Conservation (phyloP, 2,797 vertebrate genomes). For the Balearica regulorum region DNA sequence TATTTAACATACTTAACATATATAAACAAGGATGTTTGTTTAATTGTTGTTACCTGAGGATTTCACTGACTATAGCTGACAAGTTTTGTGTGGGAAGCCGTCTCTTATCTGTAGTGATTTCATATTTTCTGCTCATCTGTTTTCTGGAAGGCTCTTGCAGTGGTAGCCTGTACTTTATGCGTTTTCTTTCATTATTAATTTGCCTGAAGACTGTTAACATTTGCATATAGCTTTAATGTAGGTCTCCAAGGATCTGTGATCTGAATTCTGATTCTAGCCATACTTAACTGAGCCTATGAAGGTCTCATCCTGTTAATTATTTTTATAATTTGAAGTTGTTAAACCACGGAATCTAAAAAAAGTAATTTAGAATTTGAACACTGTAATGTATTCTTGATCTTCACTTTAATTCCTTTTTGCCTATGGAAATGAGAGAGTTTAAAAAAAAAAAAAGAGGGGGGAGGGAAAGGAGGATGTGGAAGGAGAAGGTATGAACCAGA, state of each 20-base stretch:
- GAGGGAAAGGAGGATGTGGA: not conserved
- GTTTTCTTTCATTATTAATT: slow-evolving; percentile 16
- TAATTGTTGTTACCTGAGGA: not conserved
- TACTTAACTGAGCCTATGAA: not conserved
- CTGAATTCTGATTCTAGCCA: not conserved
- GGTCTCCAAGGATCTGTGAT: not conserved
- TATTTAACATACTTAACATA: not conserved
- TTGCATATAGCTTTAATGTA: slow-evolving; percentile 27
- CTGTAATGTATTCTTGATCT: not conserved
- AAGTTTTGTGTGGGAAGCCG: not conserved
- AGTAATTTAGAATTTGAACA: not conserved
- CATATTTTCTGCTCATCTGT: not conserved
- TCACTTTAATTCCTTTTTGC: not conserved
- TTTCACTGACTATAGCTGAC: not conserved
- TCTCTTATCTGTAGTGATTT: not conserved
- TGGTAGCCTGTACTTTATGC: not conserved
- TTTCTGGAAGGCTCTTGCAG: slow-evolving; percentile 19
- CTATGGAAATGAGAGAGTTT: not conserved
- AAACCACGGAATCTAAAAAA: not conserved
- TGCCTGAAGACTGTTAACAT: slow-evolving; percentile 33
- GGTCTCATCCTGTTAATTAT: slow-evolving; percentile 36
- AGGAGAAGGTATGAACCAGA: not conserved
- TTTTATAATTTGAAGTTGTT: slow-evolving; percentile 36
- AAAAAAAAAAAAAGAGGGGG: not conserved
- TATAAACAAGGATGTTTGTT: not conserved